A percentile compares a stretch with the other conserved stretches of the same genome.
Conservation (phyloP, 2,797 vertebrate genomes). For the Simalia tracyae region DNA sequence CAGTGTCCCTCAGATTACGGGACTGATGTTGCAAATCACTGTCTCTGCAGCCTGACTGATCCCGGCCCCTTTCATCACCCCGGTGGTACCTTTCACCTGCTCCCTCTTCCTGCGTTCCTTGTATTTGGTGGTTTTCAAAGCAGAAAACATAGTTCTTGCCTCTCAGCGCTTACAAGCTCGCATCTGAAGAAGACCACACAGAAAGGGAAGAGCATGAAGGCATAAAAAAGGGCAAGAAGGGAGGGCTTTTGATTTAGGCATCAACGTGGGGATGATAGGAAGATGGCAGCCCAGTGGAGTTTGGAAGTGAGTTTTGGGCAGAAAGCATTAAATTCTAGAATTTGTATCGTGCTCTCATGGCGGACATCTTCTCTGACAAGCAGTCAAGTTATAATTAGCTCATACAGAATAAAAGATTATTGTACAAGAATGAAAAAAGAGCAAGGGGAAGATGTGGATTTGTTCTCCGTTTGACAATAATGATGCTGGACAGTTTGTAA, state of each 20-base stretch:
- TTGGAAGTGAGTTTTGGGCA: not conserved
- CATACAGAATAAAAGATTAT: constrained; percentile 25
- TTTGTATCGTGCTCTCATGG: constrained; percentile 14
- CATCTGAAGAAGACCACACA: not conserved
- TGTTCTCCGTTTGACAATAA: constrained; percentile 53
- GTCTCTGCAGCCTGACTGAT: not conserved
- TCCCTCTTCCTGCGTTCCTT: not conserved
- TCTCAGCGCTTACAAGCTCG: not conserved
- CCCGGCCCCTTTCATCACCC: not conserved
- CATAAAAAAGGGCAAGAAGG: not conserved
- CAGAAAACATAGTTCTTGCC: not conserved
- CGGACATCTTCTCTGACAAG: constrained; percentile 53
- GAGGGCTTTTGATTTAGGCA: not conserved
- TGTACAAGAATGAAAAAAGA: constrained; percentile 25
- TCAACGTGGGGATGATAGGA: not conserved
- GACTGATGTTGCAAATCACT: not conserved
- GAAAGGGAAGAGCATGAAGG: not conserved
- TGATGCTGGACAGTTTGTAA: constrained; percentile 48
- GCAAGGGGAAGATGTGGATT: not conserved
- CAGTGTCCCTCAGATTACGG: not conserved
- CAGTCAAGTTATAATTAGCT: constrained; percentile 52
- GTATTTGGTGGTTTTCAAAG: not conserved
- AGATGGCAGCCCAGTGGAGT: not conserved
- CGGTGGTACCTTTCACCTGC: not conserved
- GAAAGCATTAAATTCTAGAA: constrained; percentile 6